phyloP scores from a whole-genome alignment of 2,888 invertebrate species.

The Brenthis hecate region DNA sequence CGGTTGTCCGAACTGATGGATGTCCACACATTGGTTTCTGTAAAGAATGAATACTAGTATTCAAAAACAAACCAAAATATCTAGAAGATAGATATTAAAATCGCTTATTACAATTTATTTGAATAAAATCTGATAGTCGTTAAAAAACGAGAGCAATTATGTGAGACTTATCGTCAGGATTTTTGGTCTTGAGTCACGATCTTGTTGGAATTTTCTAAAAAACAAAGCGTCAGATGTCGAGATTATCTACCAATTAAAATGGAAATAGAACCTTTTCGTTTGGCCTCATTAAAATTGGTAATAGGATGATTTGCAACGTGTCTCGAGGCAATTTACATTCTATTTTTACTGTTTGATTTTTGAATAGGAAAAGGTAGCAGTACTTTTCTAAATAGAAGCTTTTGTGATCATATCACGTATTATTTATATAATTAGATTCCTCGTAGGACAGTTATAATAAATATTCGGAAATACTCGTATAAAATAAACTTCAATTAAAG shows the following conservation, averaged over 20 bases:
- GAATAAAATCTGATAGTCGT: conserved; percentile 44
- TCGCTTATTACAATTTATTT: no score
- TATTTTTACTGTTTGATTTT: conserved; percentile 7
- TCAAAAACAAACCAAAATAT: no score
- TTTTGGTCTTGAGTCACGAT: conserved; percentile 53
- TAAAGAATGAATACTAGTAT: conserved; percentile 31
- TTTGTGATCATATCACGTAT: no score
- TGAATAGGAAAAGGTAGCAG: background rate
- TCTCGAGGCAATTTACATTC: conserved; percentile 12
- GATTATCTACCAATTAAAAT: conserved; percentile 73
- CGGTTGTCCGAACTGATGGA: conserved; percentile 77
- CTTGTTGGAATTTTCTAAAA: conserved; percentile 59
- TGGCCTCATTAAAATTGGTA: conserved; percentile 49
- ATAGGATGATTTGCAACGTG: conserved; percentile 26
- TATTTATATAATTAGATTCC: no score
- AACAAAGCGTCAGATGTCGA: conserved; percentile 61
- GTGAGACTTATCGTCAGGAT: conserved; percentile 65
- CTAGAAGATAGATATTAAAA: conserved; percentile 62
- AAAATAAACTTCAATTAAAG: no score
- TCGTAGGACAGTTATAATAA: no score
- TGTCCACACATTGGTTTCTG: conserved; percentile 53
- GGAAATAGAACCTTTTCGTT: conserved; percentile 50
- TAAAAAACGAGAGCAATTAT: conserved; percentile 79
- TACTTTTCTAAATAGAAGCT: no score
- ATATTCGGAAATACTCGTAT: no score